Evolutionary conservation across 2,113 vertebrate species (phyloP), one percentile per base, ranked within the genome.

Genomic region (Leptodactylus fuscus): DNA sequence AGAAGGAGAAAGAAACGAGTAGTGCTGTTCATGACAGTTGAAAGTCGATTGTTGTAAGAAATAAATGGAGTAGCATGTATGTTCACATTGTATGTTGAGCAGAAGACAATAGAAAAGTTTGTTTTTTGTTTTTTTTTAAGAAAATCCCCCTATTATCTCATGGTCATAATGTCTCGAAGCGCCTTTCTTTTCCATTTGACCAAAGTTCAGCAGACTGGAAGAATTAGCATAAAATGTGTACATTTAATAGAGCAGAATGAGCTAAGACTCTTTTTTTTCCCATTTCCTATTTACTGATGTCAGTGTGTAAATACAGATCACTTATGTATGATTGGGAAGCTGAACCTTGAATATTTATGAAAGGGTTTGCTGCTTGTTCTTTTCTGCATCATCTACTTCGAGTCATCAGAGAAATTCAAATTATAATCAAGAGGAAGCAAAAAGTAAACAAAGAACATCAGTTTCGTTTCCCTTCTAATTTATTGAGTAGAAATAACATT

Each of bases 281-380:
- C 10, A 55, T 12, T 34, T 55, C 15, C 32, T 38, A 38, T 55
- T 53, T 36, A 55, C 75, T 78, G 75, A n/a, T 78, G 48, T 78
- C 34, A 58, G 22, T 29, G 34, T 60, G 53, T 44, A 44, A 60
- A 80, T 62, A 44, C n/a, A 44, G 5, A 80, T 44, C 12, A 27
- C 77, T 80, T 80, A 62, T 80, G 77, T 70, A 55, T 82, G 29
- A 70, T 69, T 71, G 69, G 65, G 3, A 69, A 51, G 24, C 58
- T 51, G 41, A 82, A 71, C 81, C 65, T 82, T 82, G 81, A 82
- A 51, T 82, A 70, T 82, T 70, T 71, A 51, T 82, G 44, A 82
- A 48, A 82, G 36, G 62, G 81, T 70, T 51, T 82, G 65, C 22
- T 71, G 62, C 65, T 70, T 70, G 65, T 82, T 82, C 65, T 70